These are phyloP conservation scores for Andricus curvator DNA, from an alignment of 2,888 invertebrate genomes.

Conservation along the genomic window DNA sequence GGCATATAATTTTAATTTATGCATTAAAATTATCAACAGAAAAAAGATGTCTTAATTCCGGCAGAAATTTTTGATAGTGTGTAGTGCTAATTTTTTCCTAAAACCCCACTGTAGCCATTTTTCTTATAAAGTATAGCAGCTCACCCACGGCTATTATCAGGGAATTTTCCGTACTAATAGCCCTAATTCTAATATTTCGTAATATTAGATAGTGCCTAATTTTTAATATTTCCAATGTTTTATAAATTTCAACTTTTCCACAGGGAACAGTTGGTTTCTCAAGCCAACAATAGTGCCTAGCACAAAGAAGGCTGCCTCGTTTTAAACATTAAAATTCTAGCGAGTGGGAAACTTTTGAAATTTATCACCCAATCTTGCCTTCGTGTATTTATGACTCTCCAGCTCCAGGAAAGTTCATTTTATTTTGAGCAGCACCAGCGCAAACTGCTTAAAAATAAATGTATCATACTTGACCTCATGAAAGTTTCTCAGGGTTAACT, in stretches of 20 bases:
- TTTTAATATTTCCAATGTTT: not conserved
- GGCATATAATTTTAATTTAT: no score
- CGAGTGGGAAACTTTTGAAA: constrained; percentile 11
- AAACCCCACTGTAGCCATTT: constrained; percentile 17
- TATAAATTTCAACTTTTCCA: not conserved
- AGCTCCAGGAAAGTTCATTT: not conserved
- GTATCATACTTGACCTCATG: constrained; percentile 5
- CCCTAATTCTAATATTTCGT: no score
- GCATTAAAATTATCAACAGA: no score
- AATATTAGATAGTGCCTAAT: no score
- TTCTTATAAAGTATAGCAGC: not conserved
- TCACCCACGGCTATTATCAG: no score
- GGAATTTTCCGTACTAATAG: no score
- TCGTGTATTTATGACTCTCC: constrained; percentile 12
- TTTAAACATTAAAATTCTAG: constrained; percentile 23
- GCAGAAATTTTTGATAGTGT: no score
- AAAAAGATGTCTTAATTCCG: no score
- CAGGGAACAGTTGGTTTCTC: not conserved
- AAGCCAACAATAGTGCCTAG: not conserved
- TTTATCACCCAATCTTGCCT: constrained; percentile 5
- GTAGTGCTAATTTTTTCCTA: no score
- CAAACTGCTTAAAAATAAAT: not conserved
- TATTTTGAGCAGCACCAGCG: constrained; percentile 6
- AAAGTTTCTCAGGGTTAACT: not conserved
- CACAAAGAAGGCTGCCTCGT: not conserved